These are phyloP conservation scores for Zygothrica quintamaculata DNA, from an alignment of 2,888 invertebrate genomes.

Conservation along the genomic window DNA sequence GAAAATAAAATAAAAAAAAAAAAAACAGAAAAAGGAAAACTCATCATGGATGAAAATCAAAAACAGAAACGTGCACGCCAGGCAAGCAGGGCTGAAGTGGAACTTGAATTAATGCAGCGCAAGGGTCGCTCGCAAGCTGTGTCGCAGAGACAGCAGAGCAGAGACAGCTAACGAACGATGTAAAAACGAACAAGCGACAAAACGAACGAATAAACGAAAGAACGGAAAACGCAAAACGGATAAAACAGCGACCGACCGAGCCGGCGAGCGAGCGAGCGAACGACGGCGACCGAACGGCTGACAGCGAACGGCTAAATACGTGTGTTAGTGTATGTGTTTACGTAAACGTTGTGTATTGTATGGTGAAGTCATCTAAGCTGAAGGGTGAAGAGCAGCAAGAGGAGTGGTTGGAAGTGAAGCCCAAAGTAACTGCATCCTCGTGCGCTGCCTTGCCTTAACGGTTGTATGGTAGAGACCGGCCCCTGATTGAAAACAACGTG, in stretches of 20 bases:
- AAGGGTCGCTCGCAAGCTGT: slow-evolving; percentile 73
- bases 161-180: slow-evolving; percentile 42
- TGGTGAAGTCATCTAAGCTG: neutral
- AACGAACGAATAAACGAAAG: slow-evolving; percentile 24
- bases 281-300: slow-evolving; percentile 30
- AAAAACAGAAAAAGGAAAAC: slow-evolving; percentile 78
- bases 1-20: slow-evolving; percentile 72
- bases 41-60: slow-evolving; percentile 80
- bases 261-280: neutral
- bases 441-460: slow-evolving; percentile 36
- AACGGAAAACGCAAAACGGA: slow-evolving; percentile 30
- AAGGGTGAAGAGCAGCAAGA: too few relatives aligned
- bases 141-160: slow-evolving; percentile 33
- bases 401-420: slow-evolving; percentile 2
- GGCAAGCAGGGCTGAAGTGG: slow-evolving; percentile 66
- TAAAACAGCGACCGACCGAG: slow-evolving; percentile 13
- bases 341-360: too few relatives aligned
- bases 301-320: slow-evolving; percentile 39
- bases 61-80: slow-evolving; percentile 62
- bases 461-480: slow-evolving; percentile 76
- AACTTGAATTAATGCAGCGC: slow-evolving; percentile 71
- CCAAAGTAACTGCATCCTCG: slow-evolving; percentile 32
- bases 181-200: slow-evolving; percentile 27
- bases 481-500: slow-evolving; percentile 33
- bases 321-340: slow-evolving; percentile 13